phyloP scores from a whole-genome alignment of 2,888 invertebrate species.

The Netelia virgata region DNA sequence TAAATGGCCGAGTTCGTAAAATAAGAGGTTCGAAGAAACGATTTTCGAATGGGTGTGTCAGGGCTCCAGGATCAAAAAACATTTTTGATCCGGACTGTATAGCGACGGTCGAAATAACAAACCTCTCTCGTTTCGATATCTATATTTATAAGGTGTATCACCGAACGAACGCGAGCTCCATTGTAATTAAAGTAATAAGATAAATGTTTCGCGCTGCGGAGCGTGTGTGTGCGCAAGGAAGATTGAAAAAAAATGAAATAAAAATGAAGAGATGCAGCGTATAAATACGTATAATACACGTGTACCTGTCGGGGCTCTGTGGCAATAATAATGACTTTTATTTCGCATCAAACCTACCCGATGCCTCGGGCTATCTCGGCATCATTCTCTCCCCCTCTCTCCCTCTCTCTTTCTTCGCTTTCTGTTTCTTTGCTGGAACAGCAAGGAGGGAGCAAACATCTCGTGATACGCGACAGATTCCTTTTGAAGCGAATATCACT shows the following conservation, averaged over 20 bases:
- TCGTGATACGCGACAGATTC: not conserved
- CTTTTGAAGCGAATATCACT: not conserved
- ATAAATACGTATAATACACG: not conserved
- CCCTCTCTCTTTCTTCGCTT: too few species aligned
- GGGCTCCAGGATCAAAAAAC: not conserved
- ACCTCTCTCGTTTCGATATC: not conserved
- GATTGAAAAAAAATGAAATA: not conserved
- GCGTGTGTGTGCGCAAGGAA: not conserved
- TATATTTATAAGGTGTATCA: constrained; percentile 1
- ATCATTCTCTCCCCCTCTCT: not conserved
- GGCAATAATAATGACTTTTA: constrained; percentile 1
- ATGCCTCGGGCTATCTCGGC: not conserved
- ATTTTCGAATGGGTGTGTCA: not conserved
- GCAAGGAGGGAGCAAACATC: not conserved
- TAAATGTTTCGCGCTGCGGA: constrained; percentile 73
- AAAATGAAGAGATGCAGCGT: not conserved
- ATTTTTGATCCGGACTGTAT: not conserved
- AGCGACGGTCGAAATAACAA: not conserved
- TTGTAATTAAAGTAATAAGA: constrained; percentile 77
- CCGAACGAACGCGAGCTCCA: constrained; percentile 54
- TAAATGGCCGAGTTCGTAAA: too few species aligned
- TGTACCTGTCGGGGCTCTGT: not conserved
- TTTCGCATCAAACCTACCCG: not conserved
- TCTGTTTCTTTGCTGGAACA: not conserved
- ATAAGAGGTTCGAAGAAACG: not conserved